Evolutionary conservation across 1,140 invertebrate species (phyloP).

Genomic region (Chionoecetes opilio): DNA sequence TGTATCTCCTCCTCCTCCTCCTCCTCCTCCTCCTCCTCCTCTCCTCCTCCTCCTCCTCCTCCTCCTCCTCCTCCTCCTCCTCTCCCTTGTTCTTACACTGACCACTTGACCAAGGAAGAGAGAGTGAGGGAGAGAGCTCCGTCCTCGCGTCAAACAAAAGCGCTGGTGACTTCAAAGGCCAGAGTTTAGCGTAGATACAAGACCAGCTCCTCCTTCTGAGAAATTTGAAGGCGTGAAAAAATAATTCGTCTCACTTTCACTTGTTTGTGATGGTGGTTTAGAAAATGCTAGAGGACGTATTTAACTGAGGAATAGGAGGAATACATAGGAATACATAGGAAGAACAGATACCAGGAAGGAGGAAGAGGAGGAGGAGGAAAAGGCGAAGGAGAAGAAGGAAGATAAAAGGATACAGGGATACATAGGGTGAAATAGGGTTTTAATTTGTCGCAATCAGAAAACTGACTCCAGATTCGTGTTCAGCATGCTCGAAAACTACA

Average conservation of each 20-base stretch:
- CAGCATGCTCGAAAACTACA: no score
- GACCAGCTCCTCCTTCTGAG: neutral
- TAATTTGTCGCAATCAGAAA: no score
- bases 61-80: neutral
- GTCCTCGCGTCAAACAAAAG: slow-evolving; percentile 44
- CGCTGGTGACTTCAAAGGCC: slow-evolving; percentile 53
- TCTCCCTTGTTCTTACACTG: neutral
- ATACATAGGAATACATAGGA: no score
- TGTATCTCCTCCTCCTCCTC: no score
- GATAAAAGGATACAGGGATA: neutral
- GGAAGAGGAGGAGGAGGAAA: neutral
- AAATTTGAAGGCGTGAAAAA: neutral
- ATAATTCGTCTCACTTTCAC: slow-evolving; percentile 19
- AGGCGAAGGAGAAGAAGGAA: neutral
- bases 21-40: no score
- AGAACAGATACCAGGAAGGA: no score
- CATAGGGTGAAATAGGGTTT: no score
- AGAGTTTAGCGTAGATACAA: slow-evolving; percentile 36
- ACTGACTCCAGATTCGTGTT: no score
- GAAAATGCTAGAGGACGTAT: slow-evolving; percentile 4
- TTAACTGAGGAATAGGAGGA: neutral
- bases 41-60: no score
- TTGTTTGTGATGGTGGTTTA: neutral
- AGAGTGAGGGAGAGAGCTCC: slow-evolving; percentile 8
- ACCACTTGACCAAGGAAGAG: slow-evolving; percentile 21